Evolutionary conservation across 2,113 vertebrate genomes (phyloP), one percentile per base, ranked within the genome.

Genomic region (Taurulus bubalis): DNA sequence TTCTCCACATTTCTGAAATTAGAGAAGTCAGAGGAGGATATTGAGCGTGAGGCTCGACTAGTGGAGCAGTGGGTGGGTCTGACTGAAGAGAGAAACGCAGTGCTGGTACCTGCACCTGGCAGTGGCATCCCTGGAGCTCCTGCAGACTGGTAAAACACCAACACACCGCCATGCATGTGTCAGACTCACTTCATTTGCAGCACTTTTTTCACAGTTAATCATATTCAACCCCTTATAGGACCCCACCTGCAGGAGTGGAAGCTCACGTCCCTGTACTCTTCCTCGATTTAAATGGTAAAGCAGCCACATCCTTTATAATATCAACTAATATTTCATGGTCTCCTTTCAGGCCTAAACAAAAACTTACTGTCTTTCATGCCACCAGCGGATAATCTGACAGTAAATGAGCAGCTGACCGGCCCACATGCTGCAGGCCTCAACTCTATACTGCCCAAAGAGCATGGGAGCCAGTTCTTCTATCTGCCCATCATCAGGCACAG

Each of bases 41-140:
- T 96, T 36, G 98, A 99, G 80, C 94, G 98, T 56, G 98, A 99
- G 90, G 96, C 97, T 3, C 94, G 97, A 62, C 95, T 99, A 26
- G 97, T 99, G 38, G 98, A 99, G 58, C 98, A 99, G 94, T 99
- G 98, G 98, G 97, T 99, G 10, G 97, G 98, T n/a, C 93, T 99
- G 77, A 99, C 98, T 0, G 98, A 99, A 82, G 98, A 99, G 80
- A 95, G 97, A 88, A 99, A 99, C 3, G 97, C 98, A 0, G 98
- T 99, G 76, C 94, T 99, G 82, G 98, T 99, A 51, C 98, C 98
- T 3, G 95, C 97, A 0, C 96, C 98, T 0, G 96, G 97, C 85
- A 98, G 98, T 65, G 97, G 97, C 28, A 97, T 99, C 85, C 98
- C 98, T 0, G 98, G 98, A 79, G 97, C 98, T 1, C 98, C 98